A percentile compares a stretch with the other conserved stretches of the same genome.
Conservation (phyloP, 1,140 invertebrate genomes). For the Diorhabda sublineata region DNA sequence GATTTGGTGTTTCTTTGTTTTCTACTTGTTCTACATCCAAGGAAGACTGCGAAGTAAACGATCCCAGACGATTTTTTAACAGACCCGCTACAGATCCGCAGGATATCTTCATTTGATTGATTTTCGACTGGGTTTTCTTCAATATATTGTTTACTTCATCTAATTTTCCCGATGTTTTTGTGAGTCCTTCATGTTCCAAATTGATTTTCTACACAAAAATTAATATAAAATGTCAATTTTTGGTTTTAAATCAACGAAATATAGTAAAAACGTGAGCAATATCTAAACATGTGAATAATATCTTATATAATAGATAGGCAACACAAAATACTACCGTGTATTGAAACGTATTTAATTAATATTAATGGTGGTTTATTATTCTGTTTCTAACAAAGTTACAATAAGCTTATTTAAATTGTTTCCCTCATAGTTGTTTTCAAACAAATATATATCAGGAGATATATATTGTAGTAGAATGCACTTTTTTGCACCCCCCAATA, state of each 20-base stretch:
- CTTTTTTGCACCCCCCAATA: no score
- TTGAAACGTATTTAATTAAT: no score
- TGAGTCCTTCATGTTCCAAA: conserved; percentile 65
- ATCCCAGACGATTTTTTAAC: conserved; percentile 54
- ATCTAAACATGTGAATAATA: no score
- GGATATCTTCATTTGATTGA: conserved; percentile 82
- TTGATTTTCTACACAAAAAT: conserved; percentile 58
- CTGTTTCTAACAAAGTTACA: no score
- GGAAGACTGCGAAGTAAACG: conserved; percentile 34
- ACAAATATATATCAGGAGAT: no score
- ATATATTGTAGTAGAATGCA: no score
- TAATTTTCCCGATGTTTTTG: conserved; percentile 69
- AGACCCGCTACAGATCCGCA: conserved; percentile 63
- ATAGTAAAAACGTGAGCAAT: no score
- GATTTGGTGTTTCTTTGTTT: conserved; percentile 33
- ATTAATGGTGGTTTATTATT: no score
- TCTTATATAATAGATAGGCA: no score
- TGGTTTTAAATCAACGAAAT: not conserved
- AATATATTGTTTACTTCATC: conserved; percentile 78
- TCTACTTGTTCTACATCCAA: conserved; percentile 12
- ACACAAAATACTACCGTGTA: no score
- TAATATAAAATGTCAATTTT: not conserved
- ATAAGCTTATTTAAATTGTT: no score
- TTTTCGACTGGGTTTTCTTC: conserved; percentile 76
- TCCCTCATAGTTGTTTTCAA: no score